A percentile compares a stretch with the other conserved stretches of the same genome.
These are phyloP conservation scores for Zaprionus lineosus DNA, from an alignment of 2,888 invertebrate species.

Conservation along the genomic window DNA sequence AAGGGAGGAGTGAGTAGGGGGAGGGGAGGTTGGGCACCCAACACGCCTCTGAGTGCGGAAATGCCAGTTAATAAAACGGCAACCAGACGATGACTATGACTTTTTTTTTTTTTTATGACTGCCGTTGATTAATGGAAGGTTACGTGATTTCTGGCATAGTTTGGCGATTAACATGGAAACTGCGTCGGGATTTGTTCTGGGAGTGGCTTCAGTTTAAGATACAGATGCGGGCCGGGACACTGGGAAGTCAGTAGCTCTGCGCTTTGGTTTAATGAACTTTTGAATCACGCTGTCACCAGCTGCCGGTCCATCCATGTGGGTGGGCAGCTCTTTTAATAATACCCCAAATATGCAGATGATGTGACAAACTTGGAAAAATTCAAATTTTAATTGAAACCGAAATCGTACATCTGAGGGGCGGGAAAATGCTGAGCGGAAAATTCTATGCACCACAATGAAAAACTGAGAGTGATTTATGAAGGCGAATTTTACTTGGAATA, in stretches of 20 bases:
- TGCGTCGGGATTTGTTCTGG: slow-evolving; percentile 28
- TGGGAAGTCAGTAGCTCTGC: slow-evolving; percentile 13
- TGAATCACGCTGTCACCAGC: slow-evolving; percentile 31
- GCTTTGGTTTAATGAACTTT: slow-evolving; percentile 45
- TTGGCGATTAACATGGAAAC: slow-evolving; percentile 60
- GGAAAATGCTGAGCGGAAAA: too few relatives aligned
- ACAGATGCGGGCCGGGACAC: slow-evolving; percentile 59
- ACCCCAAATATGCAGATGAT: slow-evolving; percentile 25
- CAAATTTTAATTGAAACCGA: slow-evolving; percentile 44
- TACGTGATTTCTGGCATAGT: slow-evolving; percentile 74
- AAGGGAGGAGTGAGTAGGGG: background rate
- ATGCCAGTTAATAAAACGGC: slow-evolving; percentile 61
- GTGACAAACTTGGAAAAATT: slow-evolving; percentile 42
- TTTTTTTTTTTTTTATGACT: slow-evolving; percentile 52
- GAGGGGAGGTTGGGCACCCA: background rate
- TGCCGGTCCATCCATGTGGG: slow-evolving; percentile 44
- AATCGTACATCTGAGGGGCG: too few relatives aligned
- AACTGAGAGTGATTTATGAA: slow-evolving; percentile 1
- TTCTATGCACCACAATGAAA: slow-evolving; percentile 22
- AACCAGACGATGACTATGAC: slow-evolving; percentile 35
- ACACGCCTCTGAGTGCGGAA: slow-evolving; percentile 57
- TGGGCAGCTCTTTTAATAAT: slow-evolving; percentile 57
- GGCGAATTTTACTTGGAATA: too few relatives aligned
- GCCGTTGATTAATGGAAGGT: slow-evolving; percentile 67
- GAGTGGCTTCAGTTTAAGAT: slow-evolving; percentile 3